phyloP scores from a whole-genome alignment of 2,888 invertebrate species.

The Sphaerophoria rueppellii region DNA sequence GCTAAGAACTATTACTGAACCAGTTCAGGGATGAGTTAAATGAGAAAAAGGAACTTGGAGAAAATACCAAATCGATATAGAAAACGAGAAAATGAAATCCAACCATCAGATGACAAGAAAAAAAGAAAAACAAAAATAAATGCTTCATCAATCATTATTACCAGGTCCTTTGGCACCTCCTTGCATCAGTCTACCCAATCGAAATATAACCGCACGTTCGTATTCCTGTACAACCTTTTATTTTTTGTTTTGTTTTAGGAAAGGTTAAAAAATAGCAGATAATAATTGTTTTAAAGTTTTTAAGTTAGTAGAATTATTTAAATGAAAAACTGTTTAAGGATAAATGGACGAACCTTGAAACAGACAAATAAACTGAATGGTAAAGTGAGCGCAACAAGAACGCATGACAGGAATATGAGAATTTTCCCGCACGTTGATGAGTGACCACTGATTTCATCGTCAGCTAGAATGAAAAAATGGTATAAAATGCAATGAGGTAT shows the following conservation, averaged over 20 bases:
- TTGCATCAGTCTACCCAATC: slow-evolving; percentile 92
- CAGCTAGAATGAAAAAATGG: slow-evolving; percentile 82
- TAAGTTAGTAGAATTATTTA: slow-evolving; percentile 39
- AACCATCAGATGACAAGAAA: not conserved
- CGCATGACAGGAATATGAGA: slow-evolving; percentile 91
- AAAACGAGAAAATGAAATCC: slow-evolving; percentile 14
- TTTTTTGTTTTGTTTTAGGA: not conserved
- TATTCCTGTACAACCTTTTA: slow-evolving; percentile 97
- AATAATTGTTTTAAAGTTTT: not conserved
- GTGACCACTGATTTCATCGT: slow-evolving; percentile 85
- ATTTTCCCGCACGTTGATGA: slow-evolving; percentile 92
- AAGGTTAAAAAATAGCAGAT: not conserved
- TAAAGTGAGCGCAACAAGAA: slow-evolving; percentile 91
- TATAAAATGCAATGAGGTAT: too few relatives aligned
- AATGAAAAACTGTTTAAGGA: slow-evolving; percentile 5
- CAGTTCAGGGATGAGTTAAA: slow-evolving; percentile 16
- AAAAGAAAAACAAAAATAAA: slow-evolving; percentile 3
- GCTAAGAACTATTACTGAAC: not conserved
- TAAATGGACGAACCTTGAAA: slow-evolving; percentile 88
- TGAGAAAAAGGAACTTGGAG: slow-evolving; percentile 32
- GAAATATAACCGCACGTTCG: slow-evolving; percentile 97
- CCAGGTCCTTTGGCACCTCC: slow-evolving; percentile 97
- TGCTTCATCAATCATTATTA: slow-evolving; percentile 80
- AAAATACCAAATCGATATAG: slow-evolving; percentile 10
- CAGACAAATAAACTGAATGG: slow-evolving; percentile 96